phyloP scores from a whole-genome alignment of 2,797 vertebrate species.

The Garrulus glandarius region DNA sequence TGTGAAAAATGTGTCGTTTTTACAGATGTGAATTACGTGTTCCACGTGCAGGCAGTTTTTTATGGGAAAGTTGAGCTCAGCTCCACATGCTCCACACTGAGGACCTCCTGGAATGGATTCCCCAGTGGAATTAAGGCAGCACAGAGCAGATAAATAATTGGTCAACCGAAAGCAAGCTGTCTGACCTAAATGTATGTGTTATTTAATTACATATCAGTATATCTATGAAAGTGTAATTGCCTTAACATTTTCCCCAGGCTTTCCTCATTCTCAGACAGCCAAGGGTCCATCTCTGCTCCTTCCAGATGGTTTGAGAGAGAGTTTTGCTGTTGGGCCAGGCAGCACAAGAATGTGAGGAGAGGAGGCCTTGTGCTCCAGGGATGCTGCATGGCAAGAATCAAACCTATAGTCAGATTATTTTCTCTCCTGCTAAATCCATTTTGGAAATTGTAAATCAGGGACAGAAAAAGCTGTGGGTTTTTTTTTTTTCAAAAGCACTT shows the following conservation, averaged over 20 bases:
- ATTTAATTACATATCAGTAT: constrained; percentile 12
- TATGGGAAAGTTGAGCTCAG: neutral
- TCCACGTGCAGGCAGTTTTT: neutral
- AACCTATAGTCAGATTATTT: neutral
- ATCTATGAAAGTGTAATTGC: neutral
- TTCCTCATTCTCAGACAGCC: neutral
- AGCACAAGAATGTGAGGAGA: neutral
- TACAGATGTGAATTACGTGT: neutral
- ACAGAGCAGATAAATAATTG: neutral
- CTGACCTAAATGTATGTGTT: constrained; percentile 27
- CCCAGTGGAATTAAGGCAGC: neutral
- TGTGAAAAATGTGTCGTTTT: neutral
- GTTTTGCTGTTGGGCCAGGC: constrained; percentile 8
- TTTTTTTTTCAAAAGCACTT: neutral
- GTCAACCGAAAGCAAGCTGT: neutral
- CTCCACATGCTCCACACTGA: neutral
- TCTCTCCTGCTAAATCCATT: neutral
- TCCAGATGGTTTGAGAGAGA: neutral
- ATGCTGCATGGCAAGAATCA: neutral
- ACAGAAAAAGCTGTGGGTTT: neutral
- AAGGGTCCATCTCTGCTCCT: neutral
- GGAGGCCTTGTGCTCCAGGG: neutral
- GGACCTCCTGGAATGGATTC: neutral
- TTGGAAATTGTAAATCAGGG: neutral
- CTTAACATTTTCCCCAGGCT: neutral